Conservation (phyloP, 2,797 vertebrate species). For the Nyctibius grandis region DNA sequence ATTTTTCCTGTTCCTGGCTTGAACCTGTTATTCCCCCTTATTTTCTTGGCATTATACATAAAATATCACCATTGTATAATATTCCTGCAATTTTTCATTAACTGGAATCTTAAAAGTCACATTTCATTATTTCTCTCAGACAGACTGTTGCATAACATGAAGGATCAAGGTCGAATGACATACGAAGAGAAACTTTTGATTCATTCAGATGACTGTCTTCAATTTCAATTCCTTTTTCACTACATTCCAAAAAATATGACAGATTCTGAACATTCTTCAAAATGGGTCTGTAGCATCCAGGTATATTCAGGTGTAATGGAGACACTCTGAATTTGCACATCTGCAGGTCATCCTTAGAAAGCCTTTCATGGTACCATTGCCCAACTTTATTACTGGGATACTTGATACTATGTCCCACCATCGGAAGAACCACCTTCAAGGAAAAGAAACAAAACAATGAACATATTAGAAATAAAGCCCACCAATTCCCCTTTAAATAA, state of each 20-base stretch:
- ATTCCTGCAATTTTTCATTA: neutral
- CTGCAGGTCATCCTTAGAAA: constrained; percentile 81
- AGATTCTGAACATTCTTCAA: constrained; percentile 84
- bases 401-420: constrained; percentile 88
- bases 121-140: constrained; percentile 95
- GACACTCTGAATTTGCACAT: constrained; percentile 83
- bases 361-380: constrained; percentile 85
- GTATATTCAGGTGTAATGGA: constrained; percentile 87
- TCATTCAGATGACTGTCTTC: neutral
- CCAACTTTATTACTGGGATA: constrained; percentile 88
- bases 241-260: constrained; percentile 71
- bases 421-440: constrained; percentile 89
- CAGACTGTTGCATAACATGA: constrained; percentile 94
- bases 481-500: neutral
- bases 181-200: constrained; percentile 65
- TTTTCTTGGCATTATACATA: neutral
- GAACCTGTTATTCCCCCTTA: neutral
- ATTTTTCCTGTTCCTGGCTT: neutral
- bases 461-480: neutral
- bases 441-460: neutral
- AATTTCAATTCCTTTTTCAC: neutral
- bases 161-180: constrained; percentile 88
- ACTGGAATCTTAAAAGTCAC: constrained; percentile 70
- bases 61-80: neutral
- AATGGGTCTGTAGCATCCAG: constrained; percentile 90